phyloP scores from a whole-genome alignment of 2,797 vertebrate species.

The Anisognathus igniventris region DNA sequence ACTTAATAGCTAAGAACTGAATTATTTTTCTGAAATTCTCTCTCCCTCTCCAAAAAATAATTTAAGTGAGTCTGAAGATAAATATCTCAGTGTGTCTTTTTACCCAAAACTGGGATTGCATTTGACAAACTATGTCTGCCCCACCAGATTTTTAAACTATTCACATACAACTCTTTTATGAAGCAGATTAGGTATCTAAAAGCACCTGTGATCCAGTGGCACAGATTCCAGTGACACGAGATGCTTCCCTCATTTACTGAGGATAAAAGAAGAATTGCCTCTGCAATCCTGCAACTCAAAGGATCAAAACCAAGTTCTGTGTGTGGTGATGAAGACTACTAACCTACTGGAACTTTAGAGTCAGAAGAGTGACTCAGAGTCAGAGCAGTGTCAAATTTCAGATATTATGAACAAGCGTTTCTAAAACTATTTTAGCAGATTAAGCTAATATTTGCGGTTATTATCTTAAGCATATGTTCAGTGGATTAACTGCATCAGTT shows the following conservation, averaged over 20 bases:
- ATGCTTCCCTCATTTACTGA: neutral
- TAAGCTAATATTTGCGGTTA: neutral
- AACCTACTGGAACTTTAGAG: neutral
- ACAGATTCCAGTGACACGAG: neutral
- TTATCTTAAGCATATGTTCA: neutral
- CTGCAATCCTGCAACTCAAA: neutral
- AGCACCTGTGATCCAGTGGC: neutral
- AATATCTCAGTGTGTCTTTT: neutral
- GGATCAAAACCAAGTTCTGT: neutral
- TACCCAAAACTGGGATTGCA: neutral
- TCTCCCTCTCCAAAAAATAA: neutral
- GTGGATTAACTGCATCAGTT: neutral
- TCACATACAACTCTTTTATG: accelerated
- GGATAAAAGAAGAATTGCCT: neutral
- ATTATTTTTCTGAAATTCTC: neutral
- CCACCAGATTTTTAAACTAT: neutral
- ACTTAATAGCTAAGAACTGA: neutral
- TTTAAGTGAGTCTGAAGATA: neutral
- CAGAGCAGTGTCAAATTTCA: neutral
- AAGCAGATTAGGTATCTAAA: neutral
- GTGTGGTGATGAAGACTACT: neutral
- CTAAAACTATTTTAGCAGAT: neutral
- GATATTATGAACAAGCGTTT: neutral
- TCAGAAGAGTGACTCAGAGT: neutral
- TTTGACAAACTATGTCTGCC: neutral